Evolutionary conservation across 2,888 invertebrate species (phyloP).

Genomic region (Drosophila austrosaltans): DNA sequence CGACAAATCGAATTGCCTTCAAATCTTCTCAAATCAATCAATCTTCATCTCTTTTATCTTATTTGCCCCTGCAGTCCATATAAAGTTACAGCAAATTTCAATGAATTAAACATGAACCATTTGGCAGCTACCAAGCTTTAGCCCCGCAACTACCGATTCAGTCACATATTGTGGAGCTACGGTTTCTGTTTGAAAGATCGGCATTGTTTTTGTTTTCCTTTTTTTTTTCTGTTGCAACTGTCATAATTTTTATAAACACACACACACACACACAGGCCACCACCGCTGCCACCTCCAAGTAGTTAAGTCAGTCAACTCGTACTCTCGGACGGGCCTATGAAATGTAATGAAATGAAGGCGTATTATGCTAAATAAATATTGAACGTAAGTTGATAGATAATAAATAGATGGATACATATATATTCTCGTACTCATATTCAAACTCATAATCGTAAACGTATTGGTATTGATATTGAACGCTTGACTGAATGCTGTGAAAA

Average conservation of each 20-base stretch:
- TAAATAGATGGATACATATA: not conserved
- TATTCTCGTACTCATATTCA: not conserved
- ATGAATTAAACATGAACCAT: constrained; percentile 49
- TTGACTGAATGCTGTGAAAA: constrained; percentile 65
- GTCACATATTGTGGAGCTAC: not conserved
- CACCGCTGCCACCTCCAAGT: constrained; percentile 59
- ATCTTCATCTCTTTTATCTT: constrained; percentile 7
- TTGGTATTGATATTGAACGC: constrained; percentile 66
- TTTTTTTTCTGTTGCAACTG: constrained; percentile 38
- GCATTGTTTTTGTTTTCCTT: constrained; percentile 44
- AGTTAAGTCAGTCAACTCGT: constrained; percentile 48
- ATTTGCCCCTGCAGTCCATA: constrained; percentile 40
- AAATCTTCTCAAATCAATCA: constrained; percentile 10
- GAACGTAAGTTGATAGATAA: constrained; percentile 23
- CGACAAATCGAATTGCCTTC: constrained; percentile 2
- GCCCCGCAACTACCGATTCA: constrained; percentile 3
- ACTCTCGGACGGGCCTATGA: constrained; percentile 60
- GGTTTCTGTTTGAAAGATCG: constrained; percentile 2
- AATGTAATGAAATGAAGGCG: constrained; percentile 44
- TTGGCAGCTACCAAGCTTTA: constrained; percentile 31
- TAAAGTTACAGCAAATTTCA: constrained; percentile 26
- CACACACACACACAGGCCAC: constrained; percentile 27
- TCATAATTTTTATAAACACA: constrained; percentile 53
- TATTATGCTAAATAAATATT: constrained; percentile 59
- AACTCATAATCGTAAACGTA: not conserved